phyloP scores from a whole-genome alignment of 2,113 vertebrate species.

The Sinosuthora webbiana region DNA sequence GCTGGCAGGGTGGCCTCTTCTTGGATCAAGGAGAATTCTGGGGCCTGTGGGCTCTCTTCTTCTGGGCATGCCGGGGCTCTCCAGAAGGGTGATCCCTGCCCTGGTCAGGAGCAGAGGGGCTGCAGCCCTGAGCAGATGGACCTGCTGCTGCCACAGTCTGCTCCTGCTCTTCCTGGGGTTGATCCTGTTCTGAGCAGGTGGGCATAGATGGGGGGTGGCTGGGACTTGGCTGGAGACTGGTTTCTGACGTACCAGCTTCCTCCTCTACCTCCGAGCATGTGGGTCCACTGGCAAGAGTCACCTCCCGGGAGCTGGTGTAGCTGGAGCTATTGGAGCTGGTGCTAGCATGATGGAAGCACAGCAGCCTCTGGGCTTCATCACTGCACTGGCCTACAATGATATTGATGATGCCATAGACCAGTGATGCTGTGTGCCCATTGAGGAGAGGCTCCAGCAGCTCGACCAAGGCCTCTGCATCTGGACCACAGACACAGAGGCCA shows the following conservation, averaged over 20 bases:
- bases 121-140: background rate
- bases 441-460: background rate
- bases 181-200: background rate
- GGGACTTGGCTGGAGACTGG: rapidly evolving
- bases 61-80: rapidly evolving
- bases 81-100: background rate
- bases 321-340: background rate
- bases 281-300: background rate
- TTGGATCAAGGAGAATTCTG: background rate
- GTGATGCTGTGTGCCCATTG: background rate
- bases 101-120: background rate
- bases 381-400: background rate
- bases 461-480: background rate
- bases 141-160: rapidly evolving
- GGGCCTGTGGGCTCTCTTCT: background rate
- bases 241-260: background rate
- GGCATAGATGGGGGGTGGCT: background rate
- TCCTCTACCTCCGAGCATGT: background rate
- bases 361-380: background rate
- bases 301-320: background rate
- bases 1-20: background rate
- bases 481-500: background rate
- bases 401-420: background rate
- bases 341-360: background rate
- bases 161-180: background rate